Base-by-base conservation (phyloP, 2,797 vertebrate species). In the Tokudaia muenninki region DNA sequence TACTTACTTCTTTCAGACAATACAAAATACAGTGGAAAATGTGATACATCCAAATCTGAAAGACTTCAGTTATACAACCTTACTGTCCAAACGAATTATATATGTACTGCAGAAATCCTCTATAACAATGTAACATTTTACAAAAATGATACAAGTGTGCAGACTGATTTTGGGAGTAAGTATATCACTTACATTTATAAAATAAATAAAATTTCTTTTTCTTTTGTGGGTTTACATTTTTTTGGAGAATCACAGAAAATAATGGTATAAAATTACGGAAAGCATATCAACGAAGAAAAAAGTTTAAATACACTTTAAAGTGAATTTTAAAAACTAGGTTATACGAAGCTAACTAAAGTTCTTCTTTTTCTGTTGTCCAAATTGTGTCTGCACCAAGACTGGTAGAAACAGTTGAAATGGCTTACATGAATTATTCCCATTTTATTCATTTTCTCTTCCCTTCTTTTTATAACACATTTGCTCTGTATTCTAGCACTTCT, bases 21-120 rank as follows among this genome's bases (percentile, higher is more conserved):
- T 4, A 0, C 0, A 70, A 7, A 7, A 0, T 3, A n/a, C 31
- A n/a, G 0, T 16, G 3, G 6, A n/a, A 17, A 2, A 8, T 6
- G 0, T 34, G 13, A 3, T n/a, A 2, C 6, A 70, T 7, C 0
- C 34, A 37, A 9, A 72, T 3, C 16, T 21, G 34, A 10, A 37
- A 72, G 1, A 21, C 3, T 10, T 37, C 19, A 4, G 13, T 10
- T 14, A 5, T 0, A 0, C 0, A 0, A 0, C 0, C 0, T 55
- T 91, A 11, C 0, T 0, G 0, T 74, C 98, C 4, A 1, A 52
- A 1, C 0, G 0, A 9, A 0, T 1, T 96, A 96, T 26, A 55
- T 0, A 6, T 97, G 96, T 84, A 0, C 0, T 16, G 19, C 80
- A 41, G 0, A 31, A 65, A 24, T 97, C 24, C 0, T 0, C 0